Base-by-base conservation (phyloP, 1,140 invertebrate species). In the Trachymyrmex cornetzi region DNA sequence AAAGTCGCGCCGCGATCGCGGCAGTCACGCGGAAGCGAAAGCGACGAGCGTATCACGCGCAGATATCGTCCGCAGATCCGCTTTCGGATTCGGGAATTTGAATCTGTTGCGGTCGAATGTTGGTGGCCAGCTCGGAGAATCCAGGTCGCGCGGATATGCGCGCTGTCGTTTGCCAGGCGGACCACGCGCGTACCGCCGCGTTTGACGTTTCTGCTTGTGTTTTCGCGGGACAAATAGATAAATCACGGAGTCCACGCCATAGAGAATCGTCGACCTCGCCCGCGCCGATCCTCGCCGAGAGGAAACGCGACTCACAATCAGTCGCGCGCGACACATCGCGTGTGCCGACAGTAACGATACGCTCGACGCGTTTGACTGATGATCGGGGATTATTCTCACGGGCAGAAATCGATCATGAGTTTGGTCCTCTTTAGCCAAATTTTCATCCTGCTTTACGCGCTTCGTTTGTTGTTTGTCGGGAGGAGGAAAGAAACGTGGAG, bases 91-190 rank as follows among this genome's bases (percentile, higher is more conserved):
- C 57, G 59, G 19, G 50, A 24, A 71, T 85, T 80, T 38, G 71
- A 50, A 87, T 77, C 50, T 86, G 77, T 59, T 75, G 87, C 63
- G 88, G 88, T 86, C 87, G 53, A 81, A 59, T 30, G 55, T 87
- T 48, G 74, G 22, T 59, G 50, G 67, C n/a, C 59, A 22, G 48
- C 38, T 27, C 27, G 48, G n/a, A 90, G 66, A 90, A 90, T 89
- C 66, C 84, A 53, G 84, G 77, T 89, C 82, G 84, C 75, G 57
- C 61, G 88, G 75, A 89, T 89, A 82, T 87, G 81, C 63, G 59
- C 67, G 87, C 61, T 69, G 81, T 75, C 87, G 88, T 88, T 89
- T 88, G 88, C 87, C 87, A 88, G 88, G 72, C 19, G 64, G 30
- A 81, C 66, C 12, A 69, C 63, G 63, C 67, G 85, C 63, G 19